These are phyloP conservation scores for Yasuhikotakia modesta DNA, from an alignment of 2,797 vertebrate genomes.

Conservation along the genomic window DNA sequence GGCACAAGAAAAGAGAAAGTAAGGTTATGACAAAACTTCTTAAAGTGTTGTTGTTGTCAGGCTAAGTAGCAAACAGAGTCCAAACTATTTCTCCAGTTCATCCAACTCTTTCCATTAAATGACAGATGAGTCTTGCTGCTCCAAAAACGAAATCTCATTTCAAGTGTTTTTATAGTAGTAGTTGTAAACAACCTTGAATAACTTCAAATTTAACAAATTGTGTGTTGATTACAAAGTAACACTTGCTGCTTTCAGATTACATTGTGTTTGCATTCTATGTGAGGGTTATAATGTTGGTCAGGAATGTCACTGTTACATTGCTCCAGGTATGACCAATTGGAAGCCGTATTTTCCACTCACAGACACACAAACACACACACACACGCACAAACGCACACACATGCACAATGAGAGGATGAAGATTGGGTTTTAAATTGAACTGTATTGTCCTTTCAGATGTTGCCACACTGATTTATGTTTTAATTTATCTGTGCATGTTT, in stretches of 20 bases:
- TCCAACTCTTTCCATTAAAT: constrained; percentile 9
- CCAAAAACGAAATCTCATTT: neutral
- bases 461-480: constrained; percentile 11
- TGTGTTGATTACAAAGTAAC: constrained; percentile 22
- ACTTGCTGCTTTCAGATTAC: neutral
- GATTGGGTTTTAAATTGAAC: constrained; percentile 47
- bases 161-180: neutral
- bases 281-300: neutral
- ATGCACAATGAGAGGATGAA: constrained; percentile 39
- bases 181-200: neutral
- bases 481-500: constrained; percentile 30
- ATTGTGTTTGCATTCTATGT: neutral
- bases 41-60: neutral
- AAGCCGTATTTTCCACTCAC: constrained; percentile 63
- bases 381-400: constrained; percentile 33
- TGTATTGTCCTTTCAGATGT: constrained; percentile 39
- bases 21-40: constrained; percentile 53
- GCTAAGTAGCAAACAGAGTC: constrained; percentile 29
- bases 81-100: constrained; percentile 32
- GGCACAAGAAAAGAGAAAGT: constrained; percentile 6
- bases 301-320: constrained; percentile 43
- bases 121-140: neutral
- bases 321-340: constrained; percentile 62
- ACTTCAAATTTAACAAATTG: constrained; percentile 8
- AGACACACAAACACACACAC: constrained; percentile 12